These are phyloP conservation scores for Hippocampus zosterae DNA, from an alignment of 2,113 vertebrate species.

Conservation along the genomic window DNA sequence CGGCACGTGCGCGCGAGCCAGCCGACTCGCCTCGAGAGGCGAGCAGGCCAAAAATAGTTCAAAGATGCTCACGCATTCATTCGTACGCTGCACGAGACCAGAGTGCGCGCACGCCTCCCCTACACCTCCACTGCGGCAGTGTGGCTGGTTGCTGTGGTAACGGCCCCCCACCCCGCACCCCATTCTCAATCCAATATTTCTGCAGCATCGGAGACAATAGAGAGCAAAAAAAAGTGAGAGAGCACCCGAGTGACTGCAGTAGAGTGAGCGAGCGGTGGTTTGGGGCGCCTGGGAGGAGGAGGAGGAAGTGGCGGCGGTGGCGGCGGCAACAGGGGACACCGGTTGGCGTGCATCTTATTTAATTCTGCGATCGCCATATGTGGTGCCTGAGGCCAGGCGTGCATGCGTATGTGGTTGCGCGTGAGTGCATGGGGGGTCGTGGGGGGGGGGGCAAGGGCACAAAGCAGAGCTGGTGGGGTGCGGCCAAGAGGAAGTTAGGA, in stretches of 20 bases:
- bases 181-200: slow-evolving; percentile 24
- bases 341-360: slow-evolving; percentile 50
- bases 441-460: background rate
- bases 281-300: background rate
- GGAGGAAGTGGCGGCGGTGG: background rate
- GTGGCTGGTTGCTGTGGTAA: slow-evolving; percentile 84
- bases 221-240: background rate
- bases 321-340: slow-evolving; percentile 32
- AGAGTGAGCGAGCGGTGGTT: slow-evolving; percentile 1
- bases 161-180: slow-evolving; percentile 29
- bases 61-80: background rate
- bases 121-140: slow-evolving; percentile 77
- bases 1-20: background rate
- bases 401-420: background rate
- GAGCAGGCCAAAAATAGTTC: background rate
- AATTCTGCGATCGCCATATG: slow-evolving; percentile 53
- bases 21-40: background rate
- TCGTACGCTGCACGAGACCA: background rate
- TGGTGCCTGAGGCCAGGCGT: slow-evolving; percentile 40
- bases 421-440: background rate
- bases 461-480: background rate
- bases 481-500: background rate
- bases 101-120: slow-evolving; percentile 27
- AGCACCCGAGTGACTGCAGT: background rate
- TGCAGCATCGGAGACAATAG: slow-evolving; percentile 50